Conservation (phyloP, 2,113 vertebrate species). For the Ptyas mucosa region DNA sequence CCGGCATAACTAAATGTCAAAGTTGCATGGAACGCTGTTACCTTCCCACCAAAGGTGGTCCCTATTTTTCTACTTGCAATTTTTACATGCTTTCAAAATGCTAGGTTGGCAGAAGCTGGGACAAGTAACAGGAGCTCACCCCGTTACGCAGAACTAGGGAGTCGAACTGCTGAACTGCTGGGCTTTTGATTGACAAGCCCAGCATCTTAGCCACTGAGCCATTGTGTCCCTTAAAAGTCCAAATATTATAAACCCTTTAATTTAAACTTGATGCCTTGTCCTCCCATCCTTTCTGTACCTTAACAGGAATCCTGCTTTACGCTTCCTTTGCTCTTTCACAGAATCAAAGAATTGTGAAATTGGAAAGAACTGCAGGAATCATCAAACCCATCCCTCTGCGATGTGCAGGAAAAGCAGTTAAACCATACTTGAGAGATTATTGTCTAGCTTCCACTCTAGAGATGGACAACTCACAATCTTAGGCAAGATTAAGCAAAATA, state of each 20-base stretch:
- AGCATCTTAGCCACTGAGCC: no score
- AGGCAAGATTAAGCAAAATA: background rate
- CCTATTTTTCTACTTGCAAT: no score
- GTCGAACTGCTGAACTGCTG: no score
- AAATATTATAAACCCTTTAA: background rate
- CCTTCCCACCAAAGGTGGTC: no score
- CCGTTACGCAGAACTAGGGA: no score
- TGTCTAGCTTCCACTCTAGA: background rate
- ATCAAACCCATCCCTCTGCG: background rate
- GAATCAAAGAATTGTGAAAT: background rate
- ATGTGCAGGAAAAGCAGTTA: background rate
- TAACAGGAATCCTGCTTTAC: background rate
- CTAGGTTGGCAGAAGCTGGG: no score
- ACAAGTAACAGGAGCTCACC: no score
- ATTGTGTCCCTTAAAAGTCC: background rate
- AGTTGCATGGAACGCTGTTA: no score
- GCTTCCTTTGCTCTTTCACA: background rate
- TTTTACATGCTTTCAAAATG: no score
- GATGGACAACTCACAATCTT: background rate
- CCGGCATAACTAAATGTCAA: no score
- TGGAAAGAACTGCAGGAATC: background rate
- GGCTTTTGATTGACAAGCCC: no score
- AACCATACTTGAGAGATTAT: background rate
- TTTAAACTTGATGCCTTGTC: background rate
- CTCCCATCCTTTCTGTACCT: background rate